These are phyloP conservation scores for Vandiemenella viatica DNA, from an alignment of 2,888 invertebrate genomes.

Conservation along the genomic window DNA sequence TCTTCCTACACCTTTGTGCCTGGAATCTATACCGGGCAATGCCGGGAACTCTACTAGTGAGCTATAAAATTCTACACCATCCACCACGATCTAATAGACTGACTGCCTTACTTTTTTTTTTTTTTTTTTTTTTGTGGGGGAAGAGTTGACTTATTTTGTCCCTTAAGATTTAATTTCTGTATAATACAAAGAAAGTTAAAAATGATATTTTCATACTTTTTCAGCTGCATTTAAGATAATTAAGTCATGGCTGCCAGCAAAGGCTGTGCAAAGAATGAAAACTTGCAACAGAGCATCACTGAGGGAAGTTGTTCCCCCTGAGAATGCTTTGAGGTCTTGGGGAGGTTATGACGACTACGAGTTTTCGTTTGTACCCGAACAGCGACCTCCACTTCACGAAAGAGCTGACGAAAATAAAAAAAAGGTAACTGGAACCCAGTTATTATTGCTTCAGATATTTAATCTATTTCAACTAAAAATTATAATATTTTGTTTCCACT, in stretches of 20 bases:
- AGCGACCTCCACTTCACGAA: conserved; percentile 10
- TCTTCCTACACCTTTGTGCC: too few species aligned
- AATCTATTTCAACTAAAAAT: conserved; percentile 3
- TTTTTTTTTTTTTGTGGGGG: too few species aligned
- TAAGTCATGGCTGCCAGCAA: conserved; percentile 70
- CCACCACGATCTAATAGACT: too few species aligned
- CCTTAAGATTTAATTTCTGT: too few species aligned
- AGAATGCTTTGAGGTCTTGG: conserved; percentile 63
- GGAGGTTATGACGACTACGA: conserved; percentile 62
- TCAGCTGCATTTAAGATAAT: conserved; percentile 81
- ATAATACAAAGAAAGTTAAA: too few species aligned
- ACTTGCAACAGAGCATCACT: conserved; percentile 62
- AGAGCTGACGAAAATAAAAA: conserved; percentile 13
- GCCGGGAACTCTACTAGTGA: too few species aligned
- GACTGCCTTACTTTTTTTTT: too few species aligned
- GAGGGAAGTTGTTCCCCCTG: conserved; percentile 54
- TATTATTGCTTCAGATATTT: conserved; percentile 3
- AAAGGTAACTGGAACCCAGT: too few species aligned
- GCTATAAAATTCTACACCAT: too few species aligned
- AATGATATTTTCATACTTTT: conserved; percentile 20
- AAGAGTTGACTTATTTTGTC: too few species aligned
- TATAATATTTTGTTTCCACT: not conserved
- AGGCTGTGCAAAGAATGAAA: conserved; percentile 77
- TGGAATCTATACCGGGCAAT: too few species aligned
- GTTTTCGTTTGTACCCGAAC: conserved; percentile 54